These are phyloP conservation scores for Zaprionus capensis DNA, from an alignment of 1,140 invertebrate species.

Conservation along the genomic window DNA sequence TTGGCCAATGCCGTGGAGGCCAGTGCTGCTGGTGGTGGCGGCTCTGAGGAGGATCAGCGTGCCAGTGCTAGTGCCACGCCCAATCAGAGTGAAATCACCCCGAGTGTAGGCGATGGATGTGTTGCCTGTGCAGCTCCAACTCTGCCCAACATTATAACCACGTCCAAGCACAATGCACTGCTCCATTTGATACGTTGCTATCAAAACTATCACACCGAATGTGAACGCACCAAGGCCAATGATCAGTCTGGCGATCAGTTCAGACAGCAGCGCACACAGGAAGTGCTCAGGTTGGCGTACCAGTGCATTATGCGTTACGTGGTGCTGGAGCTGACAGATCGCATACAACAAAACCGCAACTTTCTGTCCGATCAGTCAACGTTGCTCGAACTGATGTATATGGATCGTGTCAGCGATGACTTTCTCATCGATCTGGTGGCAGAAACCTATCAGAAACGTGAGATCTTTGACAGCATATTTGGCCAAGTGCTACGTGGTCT, in stretches of 20 bases:
- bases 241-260: background rate
- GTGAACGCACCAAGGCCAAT: background rate
- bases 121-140: constrained; percentile 48
- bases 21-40: constrained; percentile 1
- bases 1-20: constrained; percentile 66
- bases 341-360: constrained; percentile 63
- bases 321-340: constrained; percentile 75
- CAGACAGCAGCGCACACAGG: constrained; percentile 13
- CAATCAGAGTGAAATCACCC: constrained; percentile 29
- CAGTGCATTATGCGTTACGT: constrained; percentile 60
- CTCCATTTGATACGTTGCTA: constrained; percentile 69
- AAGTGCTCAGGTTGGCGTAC: constrained; percentile 43
- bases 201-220: constrained; percentile 75
- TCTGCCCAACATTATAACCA: constrained; percentile 52
- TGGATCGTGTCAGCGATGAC: constrained; percentile 85
- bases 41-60: constrained; percentile 38
- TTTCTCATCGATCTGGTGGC: constrained; percentile 86
- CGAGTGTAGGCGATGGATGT: constrained; percentile 32
- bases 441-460: constrained; percentile 88
- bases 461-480: constrained; percentile 89
- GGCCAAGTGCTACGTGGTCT: constrained; percentile 89
- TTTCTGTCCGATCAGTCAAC: constrained; percentile 64
- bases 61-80: constrained; percentile 29
- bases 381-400: constrained; percentile 80
- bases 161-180: constrained; percentile 71